Base-by-base conservation (phyloP, 2,888 invertebrate genomes). In the Schizotus pectinicornis region DNA sequence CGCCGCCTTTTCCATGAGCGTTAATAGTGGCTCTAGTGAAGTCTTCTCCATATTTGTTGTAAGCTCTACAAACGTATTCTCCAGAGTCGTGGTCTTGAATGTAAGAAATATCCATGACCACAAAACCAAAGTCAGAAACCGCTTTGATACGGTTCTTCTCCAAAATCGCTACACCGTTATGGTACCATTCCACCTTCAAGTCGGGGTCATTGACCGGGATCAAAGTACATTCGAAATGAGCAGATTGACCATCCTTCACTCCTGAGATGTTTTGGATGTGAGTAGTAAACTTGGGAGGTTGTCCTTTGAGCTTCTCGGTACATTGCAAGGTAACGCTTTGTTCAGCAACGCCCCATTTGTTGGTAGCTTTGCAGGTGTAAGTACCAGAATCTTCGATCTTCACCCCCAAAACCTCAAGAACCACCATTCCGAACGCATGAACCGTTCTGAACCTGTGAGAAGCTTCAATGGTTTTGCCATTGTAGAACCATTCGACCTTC, bases 401-500 rank as follows among this genome's bases (percentile, higher is more conserved):
- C 0, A 95, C 94, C 61, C 97, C 98, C 12, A 95, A 84, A 68
- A 99, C 94, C 83, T 98, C 98, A 37, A 99, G 84, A 38, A 97
- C 94, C 13, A 97, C 96, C 89, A 95, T 96, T 51, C 98, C 98
- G 77, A 99, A 98, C 9, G 98, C 98, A 76, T 97, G 94, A 8
- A 96, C 94, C 7, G 97, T 97, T 74, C 94, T 86, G 59, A 91
- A 90, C 62, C 97, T 88, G 77, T 95, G 95, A 79, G 93, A 92
- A 37, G 94, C 94, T 77, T 92, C 91, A 60, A 94, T 83, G 1
- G 91, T 83, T 77, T 95, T 90, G 31, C 92, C 95, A 78, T 99
- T 95, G 77, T 93, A 95, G 85, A 94, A 95, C 95, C 95, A 97
- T 82, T 96, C 95, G 50, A 96, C 92, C 22, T 89, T 87, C 94